phyloP scores from a whole-genome alignment of 2,113 vertebrate species.

The Equus przewalskii region DNA sequence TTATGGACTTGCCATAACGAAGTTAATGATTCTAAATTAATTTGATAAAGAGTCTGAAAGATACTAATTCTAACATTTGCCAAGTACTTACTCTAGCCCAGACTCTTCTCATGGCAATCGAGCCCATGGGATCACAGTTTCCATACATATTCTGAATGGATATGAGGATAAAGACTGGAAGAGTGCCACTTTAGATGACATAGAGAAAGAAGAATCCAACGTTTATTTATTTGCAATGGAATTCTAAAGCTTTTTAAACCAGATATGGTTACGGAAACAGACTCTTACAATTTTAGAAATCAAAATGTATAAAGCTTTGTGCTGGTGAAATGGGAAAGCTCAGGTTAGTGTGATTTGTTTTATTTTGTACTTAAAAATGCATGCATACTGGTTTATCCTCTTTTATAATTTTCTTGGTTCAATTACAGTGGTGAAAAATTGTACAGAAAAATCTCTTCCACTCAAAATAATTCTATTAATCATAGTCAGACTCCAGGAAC shows the following conservation, averaged over 20 bases:
- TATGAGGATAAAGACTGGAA: background rate
- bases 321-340: background rate
- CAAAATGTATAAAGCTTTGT: background rate
- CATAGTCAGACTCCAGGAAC: background rate
- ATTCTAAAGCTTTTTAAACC: background rate
- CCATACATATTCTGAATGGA: background rate
- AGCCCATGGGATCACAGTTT: background rate
- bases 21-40: background rate
- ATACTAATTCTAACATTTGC: background rate
- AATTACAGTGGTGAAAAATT: background rate
- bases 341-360: background rate
- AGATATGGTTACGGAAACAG: background rate
- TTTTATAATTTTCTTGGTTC: background rate
- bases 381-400: background rate
- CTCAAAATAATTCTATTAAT: constrained; percentile 22
- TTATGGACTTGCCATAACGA: background rate
- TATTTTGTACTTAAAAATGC: background rate
- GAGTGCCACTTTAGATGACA: background rate
- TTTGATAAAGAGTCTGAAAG: background rate
- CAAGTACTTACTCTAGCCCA: background rate
- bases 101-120: background rate
- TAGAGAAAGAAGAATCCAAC: background rate
- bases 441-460: background rate
- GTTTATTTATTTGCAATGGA: background rate
- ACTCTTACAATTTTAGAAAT: background rate